Evolutionary conservation across 2,797 vertebrate genomes (phyloP), one percentile per base, ranked within the genome.

Genomic region (Odontamblyopus rebecca): DNA sequence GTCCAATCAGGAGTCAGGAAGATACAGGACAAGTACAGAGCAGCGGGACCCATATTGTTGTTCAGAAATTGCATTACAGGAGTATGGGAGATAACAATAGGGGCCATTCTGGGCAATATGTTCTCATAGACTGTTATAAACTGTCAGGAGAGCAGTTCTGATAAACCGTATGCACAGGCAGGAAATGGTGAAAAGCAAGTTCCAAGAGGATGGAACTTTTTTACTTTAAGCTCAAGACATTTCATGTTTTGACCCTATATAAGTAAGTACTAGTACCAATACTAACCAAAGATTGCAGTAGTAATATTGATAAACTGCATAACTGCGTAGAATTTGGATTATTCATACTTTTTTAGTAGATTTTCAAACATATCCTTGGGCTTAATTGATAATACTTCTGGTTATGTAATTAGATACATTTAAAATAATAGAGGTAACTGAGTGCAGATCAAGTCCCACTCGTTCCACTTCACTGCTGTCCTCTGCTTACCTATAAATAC

Each of bases 61-160:
- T 82, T 80, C 73, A 84, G 85, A 90, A 93, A 93, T 89, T 86
- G 85, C 86, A 92, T 92, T 86, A 85, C 82, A 86, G 78, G 71
- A 88, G 82, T 85, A 67, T 80, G 72, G 70, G 75, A 81, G 76
- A 78, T 62, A 77, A 88, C 75, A 89, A 83, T 78, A 27, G 60
- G 70, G 78, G 78, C 29, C 29, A 64, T 70, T 77, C 75, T 61
- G 26, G 71, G 68, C 66, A 60, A 71, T 70, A 80, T 74, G 67
- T 82, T 82, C 73, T 60, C 70, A 82, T 60, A 62, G 81, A 89
- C 84, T 85, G 84, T 85, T 72, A 38, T 60, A 64, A 83, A 89
- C 85, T 85, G 84, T 84, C 75, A 77, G 67, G 53, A 56, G 79
- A 66, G 69, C 75, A 48, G 75, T 86, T 71, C 72, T 76, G 66